phyloP scores from a whole-genome alignment of 2,888 invertebrate genomes.

The Metalampra italica region DNA sequence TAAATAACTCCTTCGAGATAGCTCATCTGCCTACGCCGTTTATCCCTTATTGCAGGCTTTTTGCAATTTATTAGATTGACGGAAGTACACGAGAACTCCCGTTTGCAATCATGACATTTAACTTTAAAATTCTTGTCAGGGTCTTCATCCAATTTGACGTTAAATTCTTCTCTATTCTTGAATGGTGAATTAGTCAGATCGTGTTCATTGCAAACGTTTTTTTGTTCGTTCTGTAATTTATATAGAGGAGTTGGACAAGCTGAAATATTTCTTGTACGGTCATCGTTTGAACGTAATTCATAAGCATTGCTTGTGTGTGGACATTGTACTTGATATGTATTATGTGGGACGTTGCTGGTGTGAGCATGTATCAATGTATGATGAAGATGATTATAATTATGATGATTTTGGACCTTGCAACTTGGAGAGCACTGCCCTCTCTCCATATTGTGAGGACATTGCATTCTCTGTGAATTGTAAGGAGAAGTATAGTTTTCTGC shows the following conservation, averaged over 20 bases:
- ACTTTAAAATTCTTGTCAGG: neutral
- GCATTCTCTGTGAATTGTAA: no score
- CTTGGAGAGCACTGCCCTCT: no score
- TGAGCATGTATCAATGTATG: no score
- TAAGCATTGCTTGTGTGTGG: no score
- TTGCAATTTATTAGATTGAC: neutral
- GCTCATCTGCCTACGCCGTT: conserved; percentile 24
- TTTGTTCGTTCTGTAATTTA: neutral
- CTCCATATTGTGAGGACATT: no score
- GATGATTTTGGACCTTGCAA: no score
- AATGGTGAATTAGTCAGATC: neutral
- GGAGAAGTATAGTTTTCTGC: no score
- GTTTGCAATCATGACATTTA: neutral
- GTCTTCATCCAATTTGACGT: neutral
- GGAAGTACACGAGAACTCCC: neutral
- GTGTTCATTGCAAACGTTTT: neutral
- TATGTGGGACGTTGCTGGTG: no score
- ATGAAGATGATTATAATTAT: no score
- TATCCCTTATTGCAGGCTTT: conserved; percentile 2
- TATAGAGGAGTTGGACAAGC: neutral
- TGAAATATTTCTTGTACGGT: neutral
- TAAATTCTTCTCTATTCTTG: neutral
- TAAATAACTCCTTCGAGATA: conserved; percentile 44
- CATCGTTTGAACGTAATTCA: no score
- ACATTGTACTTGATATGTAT: no score